Evolutionary conservation across 2,113 vertebrate genomes (phyloP).

Genomic region (Promerops cafer): DNA sequence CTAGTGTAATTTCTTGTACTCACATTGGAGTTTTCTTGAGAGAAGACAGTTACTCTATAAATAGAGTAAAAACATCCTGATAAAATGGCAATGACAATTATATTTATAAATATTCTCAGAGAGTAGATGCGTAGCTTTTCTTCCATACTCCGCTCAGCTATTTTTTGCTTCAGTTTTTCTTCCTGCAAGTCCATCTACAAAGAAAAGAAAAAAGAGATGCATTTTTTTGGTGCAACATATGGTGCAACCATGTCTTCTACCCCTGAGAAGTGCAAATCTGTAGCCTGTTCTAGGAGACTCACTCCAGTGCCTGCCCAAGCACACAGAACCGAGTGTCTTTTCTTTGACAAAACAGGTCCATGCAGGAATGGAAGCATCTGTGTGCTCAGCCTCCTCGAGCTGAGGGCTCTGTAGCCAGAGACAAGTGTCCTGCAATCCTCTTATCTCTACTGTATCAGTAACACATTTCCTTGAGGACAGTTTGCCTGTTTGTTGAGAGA

Average conservation of each 20-base stretch:
- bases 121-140: constrained; percentile 84
- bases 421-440: neutral
- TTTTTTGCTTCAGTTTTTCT: constrained; percentile 85
- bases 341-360: neutral
- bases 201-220: neutral
- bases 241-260: neutral
- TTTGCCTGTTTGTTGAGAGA: neutral
- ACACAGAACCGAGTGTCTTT: neutral
- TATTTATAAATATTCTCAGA: constrained; percentile 82
- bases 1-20: neutral
- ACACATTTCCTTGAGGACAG: neutral
- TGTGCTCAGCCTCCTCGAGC: neutral
- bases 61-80: constrained; percentile 87
- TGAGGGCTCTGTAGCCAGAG: neutral
- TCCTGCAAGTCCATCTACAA: constrained; percentile 89
- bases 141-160: constrained; percentile 76
- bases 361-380: neutral
- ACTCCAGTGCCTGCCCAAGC: neutral
- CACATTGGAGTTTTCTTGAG: constrained; percentile 75
- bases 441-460: neutral
- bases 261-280: neutral
- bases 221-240: neutral
- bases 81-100: constrained; percentile 81
- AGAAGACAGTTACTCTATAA: constrained; percentile 85
- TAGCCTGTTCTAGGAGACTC: neutral